Evolutionary conservation across 1,140 invertebrate species (phyloP), one percentile per base, ranked within the genome.

Genomic region (Rhyzopertha dominica): DNA sequence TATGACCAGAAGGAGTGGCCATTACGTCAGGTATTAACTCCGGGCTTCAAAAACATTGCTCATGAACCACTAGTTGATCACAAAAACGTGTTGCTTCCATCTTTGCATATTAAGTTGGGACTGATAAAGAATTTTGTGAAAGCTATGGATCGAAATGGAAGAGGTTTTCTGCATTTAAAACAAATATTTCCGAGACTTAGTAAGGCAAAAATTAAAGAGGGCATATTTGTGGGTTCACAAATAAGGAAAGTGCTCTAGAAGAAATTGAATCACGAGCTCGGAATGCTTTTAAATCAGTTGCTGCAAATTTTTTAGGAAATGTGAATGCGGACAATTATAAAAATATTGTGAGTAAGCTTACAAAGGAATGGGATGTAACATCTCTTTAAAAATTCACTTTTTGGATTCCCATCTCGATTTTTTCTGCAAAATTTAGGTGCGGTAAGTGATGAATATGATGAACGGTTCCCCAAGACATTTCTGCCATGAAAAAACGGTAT

Each of bases 101-200:
- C 59, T 37, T 45, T 63, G 9, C 58, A 70, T 35, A 65, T 70
- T 17, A 70, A 65, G 52, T 45, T 62, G 16, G 57, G 55, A 19
- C 36, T 63, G 14, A 64, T 64, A 47, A 69, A 70, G 54, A 58
- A 66, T 13, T 66, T 65, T 50, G 57, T 67, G 9, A 69, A 68
- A 51, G 58, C 54, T 28, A 28, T 65, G 26, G 9, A 53, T 20
- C 59, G 58, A 50, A 53, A 66, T 29, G 53, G 49, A 32, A 8
- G 29, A 36, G 51, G 46, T 16, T 68, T 68, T 54, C 22, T 54
- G 20, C 59, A 61, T 45, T 17, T 66, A 19, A 49, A 48, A 28
- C 17, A 20, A 17, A 54, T 55, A 53, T 56, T 61, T 39, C 41
- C 50, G 38, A 31, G 22, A 24, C 39, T 47, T 26, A 37, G 28